These are phyloP conservation scores for Tryphoninae sp. DNA, from an alignment of 2,888 invertebrate genomes.

Conservation along the genomic window DNA sequence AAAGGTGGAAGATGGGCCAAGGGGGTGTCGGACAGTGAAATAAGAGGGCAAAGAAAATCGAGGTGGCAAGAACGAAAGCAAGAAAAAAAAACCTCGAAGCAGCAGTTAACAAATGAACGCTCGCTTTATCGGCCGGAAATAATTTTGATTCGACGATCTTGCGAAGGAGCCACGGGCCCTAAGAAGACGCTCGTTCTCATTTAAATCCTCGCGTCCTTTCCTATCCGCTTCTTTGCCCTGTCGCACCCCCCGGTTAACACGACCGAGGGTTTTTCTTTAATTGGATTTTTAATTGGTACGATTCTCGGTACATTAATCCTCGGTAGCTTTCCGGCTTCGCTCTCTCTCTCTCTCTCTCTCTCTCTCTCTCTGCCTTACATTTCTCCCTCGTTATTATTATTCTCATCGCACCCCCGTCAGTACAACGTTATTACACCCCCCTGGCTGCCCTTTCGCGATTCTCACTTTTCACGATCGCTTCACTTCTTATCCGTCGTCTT, in stretches of 20 bases:
- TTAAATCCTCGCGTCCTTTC: constrained; percentile 74
- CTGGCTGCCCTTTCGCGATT: constrained; percentile 35
- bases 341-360: constrained; percentile 42
- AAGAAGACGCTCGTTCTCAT: constrained; percentile 67
- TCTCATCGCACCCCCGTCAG: constrained; percentile 29
- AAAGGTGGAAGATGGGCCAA: constrained; percentile 35
- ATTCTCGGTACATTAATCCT: constrained; percentile 78
- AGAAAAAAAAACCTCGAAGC: constrained; percentile 66
- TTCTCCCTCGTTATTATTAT: constrained; percentile 54
- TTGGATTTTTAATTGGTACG: constrained; percentile 80
- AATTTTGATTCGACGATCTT: constrained; percentile 77
- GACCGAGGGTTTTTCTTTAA: constrained; percentile 75
- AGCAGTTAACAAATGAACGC: constrained; percentile 79
- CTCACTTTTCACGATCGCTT: constrained; percentile 22
- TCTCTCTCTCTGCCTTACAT: constrained; percentile 56
- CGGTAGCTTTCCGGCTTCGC: constrained; percentile 52
- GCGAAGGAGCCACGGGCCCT: constrained; percentile 9
- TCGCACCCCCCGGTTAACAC: constrained; percentile 54
- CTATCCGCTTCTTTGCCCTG: constrained; percentile 54
- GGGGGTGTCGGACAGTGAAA: constrained; percentile 57
- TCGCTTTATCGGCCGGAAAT: constrained; percentile 80
- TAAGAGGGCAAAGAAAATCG: constrained; percentile 51
- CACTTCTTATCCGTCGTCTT: constrained; percentile 46
- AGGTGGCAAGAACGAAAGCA: constrained; percentile 62
- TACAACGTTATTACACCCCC: constrained; percentile 62